A percentile compares a stretch with the other conserved stretches of the same genome.
phyloP scores from a whole-genome alignment of 2,888 invertebrate genomes.

The Ochropacha duplaris region DNA sequence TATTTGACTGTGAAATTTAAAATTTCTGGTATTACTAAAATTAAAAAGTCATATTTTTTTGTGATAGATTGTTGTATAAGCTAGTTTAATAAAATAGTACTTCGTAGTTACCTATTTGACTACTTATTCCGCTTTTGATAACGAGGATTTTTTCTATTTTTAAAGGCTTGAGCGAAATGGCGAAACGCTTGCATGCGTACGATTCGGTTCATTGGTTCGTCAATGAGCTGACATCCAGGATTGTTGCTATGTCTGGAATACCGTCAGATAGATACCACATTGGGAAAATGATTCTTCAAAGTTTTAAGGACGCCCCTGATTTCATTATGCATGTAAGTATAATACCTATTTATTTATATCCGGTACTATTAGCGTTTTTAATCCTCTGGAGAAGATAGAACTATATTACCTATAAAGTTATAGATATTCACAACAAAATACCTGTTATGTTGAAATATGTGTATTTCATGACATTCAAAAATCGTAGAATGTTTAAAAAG shows the following conservation, averaged over 20 bases:
- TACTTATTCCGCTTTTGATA: neutral
- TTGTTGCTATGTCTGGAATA: constrained; percentile 52
- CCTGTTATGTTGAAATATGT: no score
- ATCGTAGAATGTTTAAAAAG: no score
- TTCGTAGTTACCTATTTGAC: neutral
- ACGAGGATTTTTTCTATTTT: neutral
- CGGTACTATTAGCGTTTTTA: no score
- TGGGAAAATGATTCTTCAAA: constrained; percentile 57
- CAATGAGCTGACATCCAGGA: constrained; percentile 40
- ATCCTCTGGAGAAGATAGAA: no score
- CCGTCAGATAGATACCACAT: constrained; percentile 54
- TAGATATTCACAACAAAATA: no score
- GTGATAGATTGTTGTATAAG: no score
- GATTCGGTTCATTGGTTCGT: constrained; percentile 51
- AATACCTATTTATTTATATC: neutral
- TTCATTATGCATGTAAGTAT: constrained; percentile 51
- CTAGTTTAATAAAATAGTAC: no score
- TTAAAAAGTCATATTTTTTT: no score
- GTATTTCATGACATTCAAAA: no score
- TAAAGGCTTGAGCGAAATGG: constrained; percentile 8
- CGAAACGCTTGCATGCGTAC: constrained; percentile 15
- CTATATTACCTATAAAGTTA: no score
- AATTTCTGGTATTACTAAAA: no score
- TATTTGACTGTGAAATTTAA: no score
- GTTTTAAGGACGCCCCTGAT: constrained; percentile 53